Percentiles rank a stretch among this genome's conserved stretches.
Evolutionary conservation across 2,888 invertebrate species (phyloP).

Genomic region (Lepidocyrtoides sp.): DNA sequence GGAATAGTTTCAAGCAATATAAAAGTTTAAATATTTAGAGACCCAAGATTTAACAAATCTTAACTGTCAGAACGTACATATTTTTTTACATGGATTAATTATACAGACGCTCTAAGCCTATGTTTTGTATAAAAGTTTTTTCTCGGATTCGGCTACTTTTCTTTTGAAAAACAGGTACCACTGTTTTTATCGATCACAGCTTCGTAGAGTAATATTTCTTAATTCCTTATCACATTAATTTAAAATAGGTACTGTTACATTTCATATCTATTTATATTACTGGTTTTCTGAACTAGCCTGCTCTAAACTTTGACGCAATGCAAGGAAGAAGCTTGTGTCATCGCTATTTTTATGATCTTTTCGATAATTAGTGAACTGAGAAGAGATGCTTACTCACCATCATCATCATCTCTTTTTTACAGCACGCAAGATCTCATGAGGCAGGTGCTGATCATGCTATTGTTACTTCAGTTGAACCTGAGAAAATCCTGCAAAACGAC

Average conservation of each 20-base stretch:
- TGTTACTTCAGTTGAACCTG: too few relatives aligned
- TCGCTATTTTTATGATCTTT: slow-evolving; percentile 58
- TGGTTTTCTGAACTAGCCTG: not conserved
- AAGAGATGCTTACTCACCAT: slow-evolving; percentile 37
- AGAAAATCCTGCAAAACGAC: not conserved
- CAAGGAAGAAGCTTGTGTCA: slow-evolving; percentile 61
- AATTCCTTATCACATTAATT: not conserved
- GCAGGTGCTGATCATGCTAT: not conserved
- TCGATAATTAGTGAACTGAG: slow-evolving; percentile 45
- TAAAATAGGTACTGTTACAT: not conserved
- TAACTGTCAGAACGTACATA: too few relatives aligned
- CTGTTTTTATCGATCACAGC: too few relatives aligned
- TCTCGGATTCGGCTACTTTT: too few relatives aligned
- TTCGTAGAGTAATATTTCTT: too few relatives aligned
- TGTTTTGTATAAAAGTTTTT: too few relatives aligned
- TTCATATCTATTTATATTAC: not conserved
- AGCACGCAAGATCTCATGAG: not conserved
- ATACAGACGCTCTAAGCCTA: too few relatives aligned
- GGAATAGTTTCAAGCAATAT: too few relatives aligned
- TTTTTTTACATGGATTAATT: too few relatives aligned
- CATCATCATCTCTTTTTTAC: slow-evolving; percentile 3
- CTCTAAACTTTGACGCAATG: slow-evolving; percentile 25
- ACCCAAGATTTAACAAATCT: too few relatives aligned
- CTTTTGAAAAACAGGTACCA: too few relatives aligned
- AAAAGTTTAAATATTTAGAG: too few relatives aligned